Base-by-base conservation (phyloP, 2,797 vertebrate genomes). In the Dryobates pubescens region DNA sequence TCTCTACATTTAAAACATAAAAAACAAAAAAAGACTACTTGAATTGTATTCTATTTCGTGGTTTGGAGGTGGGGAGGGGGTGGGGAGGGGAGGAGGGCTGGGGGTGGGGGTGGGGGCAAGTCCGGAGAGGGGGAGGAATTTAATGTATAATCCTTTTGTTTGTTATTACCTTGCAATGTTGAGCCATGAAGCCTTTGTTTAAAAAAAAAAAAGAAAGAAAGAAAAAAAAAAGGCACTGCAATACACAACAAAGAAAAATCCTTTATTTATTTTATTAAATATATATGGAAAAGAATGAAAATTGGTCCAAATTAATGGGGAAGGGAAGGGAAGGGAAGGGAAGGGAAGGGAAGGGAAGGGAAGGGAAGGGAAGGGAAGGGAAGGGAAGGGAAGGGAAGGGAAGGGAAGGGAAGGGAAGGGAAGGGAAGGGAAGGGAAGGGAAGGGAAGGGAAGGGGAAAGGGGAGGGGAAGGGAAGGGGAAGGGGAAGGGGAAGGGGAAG, bases 261-360 rank as follows among this genome's bases (percentile, higher is more conserved):
- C 98, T 98, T 95, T 98, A 99, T 99, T 99, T 98, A 98, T 99
- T 99, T 97, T 98, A 98, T 98, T 98, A 98, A 98, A 98, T 98
- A 98, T 98, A 98, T 98, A 93, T 94, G 91, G 84, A 88, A 87
- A 89, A 92, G 62, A 93, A 95, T 90, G 83, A 94, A 97, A 98
- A 98, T 98, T 95, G 96, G 97, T 98, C 98, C 98, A 98, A 98
- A 98, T 98, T 98, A 98, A 98, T 73, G 18, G 36, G 54, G 11
- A 10, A 27, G 67, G 64, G 20, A 26, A 22, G 32, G 41, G 41
- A 9, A 18, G 45, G 45, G 17, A 18, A 18, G 45, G 36, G 36
- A 36, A 36, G 36, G 36, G 36, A 36, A 36, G 36, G 36, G 36
- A 36, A 38, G 36, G 36, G 36, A 12, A 13, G 16, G 17, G 6